These are phyloP conservation scores for Helicoverpa armigera DNA, from an alignment of 1,140 invertebrate genomes.

Conservation along the genomic window DNA sequence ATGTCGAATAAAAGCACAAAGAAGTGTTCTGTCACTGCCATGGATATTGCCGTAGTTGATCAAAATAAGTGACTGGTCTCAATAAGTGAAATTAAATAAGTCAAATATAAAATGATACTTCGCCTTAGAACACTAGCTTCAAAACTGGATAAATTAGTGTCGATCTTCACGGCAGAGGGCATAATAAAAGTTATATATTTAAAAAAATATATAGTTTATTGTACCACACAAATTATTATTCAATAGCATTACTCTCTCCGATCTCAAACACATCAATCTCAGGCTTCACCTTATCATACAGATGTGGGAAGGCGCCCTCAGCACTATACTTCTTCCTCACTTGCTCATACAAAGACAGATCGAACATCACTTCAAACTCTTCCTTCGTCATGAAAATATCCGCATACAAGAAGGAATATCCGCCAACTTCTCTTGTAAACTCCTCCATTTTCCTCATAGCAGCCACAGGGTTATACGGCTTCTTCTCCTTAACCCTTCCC, in stretches of 20 bases:
- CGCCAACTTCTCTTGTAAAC: constrained; percentile 88
- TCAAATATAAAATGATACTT: too few relatives aligned
- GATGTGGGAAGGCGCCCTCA: constrained; percentile 92
- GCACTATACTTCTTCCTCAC: constrained; percentile 89
- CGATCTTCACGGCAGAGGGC: too few relatives aligned
- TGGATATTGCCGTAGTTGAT: too few relatives aligned
- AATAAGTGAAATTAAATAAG: too few relatives aligned
- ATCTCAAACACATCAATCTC: constrained; percentile 90
- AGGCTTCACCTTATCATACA: constrained; percentile 94
- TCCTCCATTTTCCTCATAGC: constrained; percentile 85
- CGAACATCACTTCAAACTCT: constrained; percentile 94
- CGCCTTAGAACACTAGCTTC: too few relatives aligned
- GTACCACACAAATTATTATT: constrained; percentile 63
- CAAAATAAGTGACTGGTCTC: too few relatives aligned
- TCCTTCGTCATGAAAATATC: constrained; percentile 94
- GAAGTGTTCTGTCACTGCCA: too few relatives aligned
- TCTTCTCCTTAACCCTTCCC: constrained; percentile 88
- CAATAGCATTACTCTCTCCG: constrained; percentile 88
- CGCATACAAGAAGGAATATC: constrained; percentile 90
- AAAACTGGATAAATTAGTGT: too few relatives aligned
- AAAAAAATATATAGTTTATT: constrained; percentile 42
- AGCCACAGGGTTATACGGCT: constrained; percentile 82
- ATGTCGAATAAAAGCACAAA: too few relatives aligned
- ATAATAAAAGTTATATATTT: background rate
- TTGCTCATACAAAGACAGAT: constrained; percentile 92